These are phyloP conservation scores for Oedothorax gibbosus DNA, from an alignment of 1,140 invertebrate genomes.

Conservation along the genomic window DNA sequence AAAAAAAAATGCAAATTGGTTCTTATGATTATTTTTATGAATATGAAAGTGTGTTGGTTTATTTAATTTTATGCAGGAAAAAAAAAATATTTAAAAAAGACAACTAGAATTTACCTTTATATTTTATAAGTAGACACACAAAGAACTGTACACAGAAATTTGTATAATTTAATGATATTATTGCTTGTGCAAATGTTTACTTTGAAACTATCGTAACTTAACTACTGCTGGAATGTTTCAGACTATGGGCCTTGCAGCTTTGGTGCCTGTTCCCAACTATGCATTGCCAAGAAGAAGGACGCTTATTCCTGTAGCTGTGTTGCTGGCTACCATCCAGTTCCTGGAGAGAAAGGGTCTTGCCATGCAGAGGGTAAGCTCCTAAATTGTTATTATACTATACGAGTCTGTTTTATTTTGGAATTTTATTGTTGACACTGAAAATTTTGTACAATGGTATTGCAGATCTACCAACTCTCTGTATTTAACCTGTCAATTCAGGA, in stretches of 20 bases:
- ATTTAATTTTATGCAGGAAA: no score
- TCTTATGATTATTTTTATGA: no score
- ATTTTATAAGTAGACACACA: no score
- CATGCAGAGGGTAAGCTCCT: conserved; percentile 66
- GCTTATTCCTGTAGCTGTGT: conserved; percentile 77
- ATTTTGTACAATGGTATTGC: not conserved
- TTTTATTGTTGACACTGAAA: not conserved
- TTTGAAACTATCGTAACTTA: no score
- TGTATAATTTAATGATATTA: no score
- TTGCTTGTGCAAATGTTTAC: no score
- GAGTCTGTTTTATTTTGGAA: not conserved
- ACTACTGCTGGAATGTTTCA: not conserved
- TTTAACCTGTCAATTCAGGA: not conserved
- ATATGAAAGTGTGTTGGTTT: no score
- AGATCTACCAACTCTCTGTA: no score
- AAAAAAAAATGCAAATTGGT: no score
- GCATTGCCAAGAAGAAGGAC: conserved; percentile 75
- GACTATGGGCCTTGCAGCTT: conserved; percentile 73
- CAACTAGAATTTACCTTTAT: no score
- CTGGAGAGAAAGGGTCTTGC: conserved; percentile 66
- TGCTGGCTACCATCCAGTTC: conserved; percentile 72
- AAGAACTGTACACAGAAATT: no score
- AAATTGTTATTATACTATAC: not conserved
- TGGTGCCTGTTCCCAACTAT: conserved; percentile 81
- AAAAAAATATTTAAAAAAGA: no score